phyloP scores from a whole-genome alignment of 2,113 vertebrate species.

The Ahaetulla prasina region DNA sequence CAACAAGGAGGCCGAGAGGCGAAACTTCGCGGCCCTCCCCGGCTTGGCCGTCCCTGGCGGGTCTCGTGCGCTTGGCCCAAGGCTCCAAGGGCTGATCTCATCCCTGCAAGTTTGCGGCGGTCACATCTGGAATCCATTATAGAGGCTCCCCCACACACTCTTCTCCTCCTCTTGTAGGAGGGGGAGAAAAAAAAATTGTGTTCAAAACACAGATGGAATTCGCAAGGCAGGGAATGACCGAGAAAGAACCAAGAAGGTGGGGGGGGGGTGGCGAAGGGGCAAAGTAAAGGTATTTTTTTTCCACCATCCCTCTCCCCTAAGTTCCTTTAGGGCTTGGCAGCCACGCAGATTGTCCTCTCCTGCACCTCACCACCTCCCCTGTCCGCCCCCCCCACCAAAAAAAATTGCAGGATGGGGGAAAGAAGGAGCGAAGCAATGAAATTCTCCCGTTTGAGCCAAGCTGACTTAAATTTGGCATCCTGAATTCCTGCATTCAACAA shows the following conservation, averaged over 20 bases:
- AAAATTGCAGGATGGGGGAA: not conserved
- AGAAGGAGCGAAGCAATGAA: not conserved
- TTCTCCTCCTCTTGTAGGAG: not conserved
- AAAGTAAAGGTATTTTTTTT: too few species aligned
- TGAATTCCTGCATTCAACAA: conserved; percentile 16
- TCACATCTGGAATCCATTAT: conserved; percentile 26
- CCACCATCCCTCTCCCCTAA: too few species aligned
- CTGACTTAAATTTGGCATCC: not conserved
- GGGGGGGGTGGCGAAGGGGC: not conserved
- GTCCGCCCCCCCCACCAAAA: not conserved
- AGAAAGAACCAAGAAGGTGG: too few species aligned
- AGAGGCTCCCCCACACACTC: not conserved
- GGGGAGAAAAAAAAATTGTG: not conserved
- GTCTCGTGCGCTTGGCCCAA: conserved; percentile 9
- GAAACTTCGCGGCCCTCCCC: not conserved
- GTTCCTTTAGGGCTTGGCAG: too few species aligned
- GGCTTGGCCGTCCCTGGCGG: not conserved
- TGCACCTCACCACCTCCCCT: not conserved
- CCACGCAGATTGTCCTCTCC: not conserved
- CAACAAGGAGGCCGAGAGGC: not conserved
- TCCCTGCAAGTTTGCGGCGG: not conserved
- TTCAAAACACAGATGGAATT: conserved; percentile 22
- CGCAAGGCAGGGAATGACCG: not conserved
- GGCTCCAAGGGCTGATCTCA: conserved; percentile 10
- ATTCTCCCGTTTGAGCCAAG: not conserved